Evolutionary conservation across 2,113 vertebrate genomes (phyloP).

Genomic region (Thunnus thynnus): DNA sequence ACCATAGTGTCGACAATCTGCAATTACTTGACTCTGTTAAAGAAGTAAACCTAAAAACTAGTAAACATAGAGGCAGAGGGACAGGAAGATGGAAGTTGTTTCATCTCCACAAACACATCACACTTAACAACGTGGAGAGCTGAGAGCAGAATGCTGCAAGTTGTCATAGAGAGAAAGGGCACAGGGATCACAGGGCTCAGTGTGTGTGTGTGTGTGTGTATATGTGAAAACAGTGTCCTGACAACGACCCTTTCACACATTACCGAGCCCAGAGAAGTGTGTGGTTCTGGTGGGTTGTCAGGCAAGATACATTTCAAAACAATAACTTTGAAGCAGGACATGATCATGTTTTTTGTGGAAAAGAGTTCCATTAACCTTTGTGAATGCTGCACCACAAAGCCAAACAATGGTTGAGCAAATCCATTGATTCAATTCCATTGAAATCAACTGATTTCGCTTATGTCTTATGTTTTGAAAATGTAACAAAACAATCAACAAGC

Average conservation of each 20-base stretch:
- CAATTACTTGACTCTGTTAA: conserved; percentile 51
- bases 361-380: background rate
- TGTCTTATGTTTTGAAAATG: background rate
- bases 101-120: conserved; percentile 31
- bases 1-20: conserved; percentile 9
- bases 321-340: background rate
- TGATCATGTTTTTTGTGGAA: background rate
- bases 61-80: conserved; percentile 31
- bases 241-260: conserved; percentile 52
- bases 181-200: conserved; percentile 29
- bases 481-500: background rate
- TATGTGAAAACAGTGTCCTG: conserved; percentile 50
- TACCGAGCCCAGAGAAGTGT: conserved; percentile 35
- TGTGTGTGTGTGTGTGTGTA: conserved; percentile 19
- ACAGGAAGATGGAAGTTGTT: conserved; percentile 8
- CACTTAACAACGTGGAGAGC: conserved; percentile 32
- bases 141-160: background rate
- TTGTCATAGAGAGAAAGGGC: conserved; percentile 39
- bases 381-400: conserved; percentile 8
- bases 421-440: no score
- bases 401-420: no score
- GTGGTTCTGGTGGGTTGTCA: conserved; percentile 47
- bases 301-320: conserved; percentile 28
- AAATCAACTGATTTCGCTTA: no score
- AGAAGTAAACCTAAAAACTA: conserved; percentile 45